Evolutionary conservation across 2,113 vertebrate species (phyloP).

Genomic region (Sylvietta virens): DNA sequence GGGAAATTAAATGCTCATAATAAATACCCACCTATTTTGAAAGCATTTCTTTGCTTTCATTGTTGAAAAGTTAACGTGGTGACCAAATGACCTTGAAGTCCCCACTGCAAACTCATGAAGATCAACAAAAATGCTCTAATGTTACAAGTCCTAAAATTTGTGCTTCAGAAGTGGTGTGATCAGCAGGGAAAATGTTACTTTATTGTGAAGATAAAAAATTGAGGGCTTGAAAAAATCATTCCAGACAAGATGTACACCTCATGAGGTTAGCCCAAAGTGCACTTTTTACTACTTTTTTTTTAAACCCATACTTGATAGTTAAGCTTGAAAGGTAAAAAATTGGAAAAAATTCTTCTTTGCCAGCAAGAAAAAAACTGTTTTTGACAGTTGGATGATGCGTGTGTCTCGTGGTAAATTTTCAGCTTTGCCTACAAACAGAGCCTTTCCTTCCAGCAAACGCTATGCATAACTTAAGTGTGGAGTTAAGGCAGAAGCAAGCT

Average conservation of each 20-base stretch:
- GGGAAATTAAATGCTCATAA: constrained; percentile 37
- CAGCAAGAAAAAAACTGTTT: constrained; percentile 32
- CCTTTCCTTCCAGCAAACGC: constrained; percentile 51
- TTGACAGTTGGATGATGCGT: constrained; percentile 51
- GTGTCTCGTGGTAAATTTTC: constrained; percentile 61
- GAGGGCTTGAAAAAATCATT: background rate
- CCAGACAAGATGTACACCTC: background rate
- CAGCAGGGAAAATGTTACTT: background rate
- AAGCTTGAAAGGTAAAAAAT: constrained; percentile 28
- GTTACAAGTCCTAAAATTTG: background rate
- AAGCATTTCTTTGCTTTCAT: constrained; percentile 4
- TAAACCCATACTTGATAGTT: background rate
- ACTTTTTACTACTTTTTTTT: background rate
- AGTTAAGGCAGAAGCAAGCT: constrained; percentile 43
- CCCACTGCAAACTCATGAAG: background rate
- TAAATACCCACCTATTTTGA: background rate
- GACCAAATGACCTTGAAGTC: constrained; percentile 27
- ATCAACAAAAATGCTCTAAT: constrained; percentile 30
- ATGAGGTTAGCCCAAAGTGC: background rate
- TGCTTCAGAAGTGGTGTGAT: background rate
- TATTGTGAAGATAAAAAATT: background rate
- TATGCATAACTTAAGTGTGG: constrained; percentile 42
- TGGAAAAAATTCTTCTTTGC: background rate
- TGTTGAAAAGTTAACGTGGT: constrained; percentile 31
- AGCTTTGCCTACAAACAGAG: constrained; percentile 61